These are phyloP conservation scores for Cinclus cinclus DNA, from an alignment of 2,113 vertebrate species.

Conservation along the genomic window DNA sequence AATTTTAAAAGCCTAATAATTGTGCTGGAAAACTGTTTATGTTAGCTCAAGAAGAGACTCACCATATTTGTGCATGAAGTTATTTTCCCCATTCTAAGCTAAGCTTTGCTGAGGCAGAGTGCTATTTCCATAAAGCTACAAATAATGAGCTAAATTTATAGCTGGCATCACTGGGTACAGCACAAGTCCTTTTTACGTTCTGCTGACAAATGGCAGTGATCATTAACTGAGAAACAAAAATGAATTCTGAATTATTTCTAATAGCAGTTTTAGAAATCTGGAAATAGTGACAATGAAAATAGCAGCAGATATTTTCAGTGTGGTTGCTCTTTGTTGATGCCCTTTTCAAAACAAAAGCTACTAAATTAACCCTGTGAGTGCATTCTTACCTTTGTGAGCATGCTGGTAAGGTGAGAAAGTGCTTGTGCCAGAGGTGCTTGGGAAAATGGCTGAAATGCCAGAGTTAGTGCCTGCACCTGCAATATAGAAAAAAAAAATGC, in stretches of 20 bases:
- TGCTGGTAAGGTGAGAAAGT: slow-evolving; percentile 85
- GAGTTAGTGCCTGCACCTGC: slow-evolving; percentile 78
- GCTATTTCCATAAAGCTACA: not conserved
- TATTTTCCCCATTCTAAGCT: not conserved
- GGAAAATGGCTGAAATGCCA: slow-evolving; percentile 72
- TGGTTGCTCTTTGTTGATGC: not conserved
- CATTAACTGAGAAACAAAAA: slow-evolving; percentile 5
- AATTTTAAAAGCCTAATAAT: not conserved
- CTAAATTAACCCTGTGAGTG: not conserved
- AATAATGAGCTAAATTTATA: slow-evolving; percentile 27
- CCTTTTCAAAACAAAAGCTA: not conserved
- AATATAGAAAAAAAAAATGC: slow-evolving; percentile 27
- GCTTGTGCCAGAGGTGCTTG: slow-evolving; percentile 80
- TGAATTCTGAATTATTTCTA: not conserved
- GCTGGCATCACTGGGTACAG: not conserved
- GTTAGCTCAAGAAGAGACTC: not conserved
- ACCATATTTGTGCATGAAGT: not conserved
- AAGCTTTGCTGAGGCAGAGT: not conserved
- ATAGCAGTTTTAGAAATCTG: not conserved
- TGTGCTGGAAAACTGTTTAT: not conserved
- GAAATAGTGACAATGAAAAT: not conserved
- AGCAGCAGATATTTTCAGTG: not conserved
- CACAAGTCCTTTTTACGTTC: not conserved
- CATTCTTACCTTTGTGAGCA: slow-evolving; percentile 84
- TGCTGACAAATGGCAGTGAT: not conserved